Evolutionary conservation across 2,113 vertebrate species (phyloP).

Genomic region (Empidonax alnorum): DNA sequence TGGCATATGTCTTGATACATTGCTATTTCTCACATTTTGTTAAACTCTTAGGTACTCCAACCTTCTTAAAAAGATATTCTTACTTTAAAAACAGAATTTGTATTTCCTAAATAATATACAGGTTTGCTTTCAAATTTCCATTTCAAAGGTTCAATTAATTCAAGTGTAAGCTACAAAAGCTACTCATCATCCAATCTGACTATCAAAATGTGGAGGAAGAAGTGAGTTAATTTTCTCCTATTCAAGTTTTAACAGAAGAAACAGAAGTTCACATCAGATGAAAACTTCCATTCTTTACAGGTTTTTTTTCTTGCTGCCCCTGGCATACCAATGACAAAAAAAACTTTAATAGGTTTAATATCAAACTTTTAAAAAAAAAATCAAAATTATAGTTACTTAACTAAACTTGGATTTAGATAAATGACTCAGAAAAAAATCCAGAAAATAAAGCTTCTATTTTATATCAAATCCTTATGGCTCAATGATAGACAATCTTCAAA

Average conservation of each 20-base stretch:
- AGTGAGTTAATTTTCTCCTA: background rate
- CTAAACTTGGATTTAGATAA: background rate
- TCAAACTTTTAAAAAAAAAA: background rate
- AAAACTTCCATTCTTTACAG: background rate
- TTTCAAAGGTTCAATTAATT: slow-evolving; percentile 46
- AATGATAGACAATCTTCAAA: slow-evolving; percentile 2
- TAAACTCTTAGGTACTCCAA: background rate
- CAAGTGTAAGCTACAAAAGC: slow-evolving; percentile 12
- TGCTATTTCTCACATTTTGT: background rate
- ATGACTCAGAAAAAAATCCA: background rate
- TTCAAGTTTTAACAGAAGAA: slow-evolving; percentile 20
- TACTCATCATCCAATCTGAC: background rate
- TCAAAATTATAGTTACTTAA: background rate
- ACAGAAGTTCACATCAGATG: background rate
- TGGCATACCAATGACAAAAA: background rate
- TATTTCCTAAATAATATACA: slow-evolving; percentile 13
- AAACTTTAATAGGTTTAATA: background rate
- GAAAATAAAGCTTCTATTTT: background rate
- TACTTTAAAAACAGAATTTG: background rate
- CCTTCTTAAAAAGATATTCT: background rate
- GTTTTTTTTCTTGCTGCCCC: background rate
- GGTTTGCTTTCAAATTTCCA: slow-evolving; percentile 40
- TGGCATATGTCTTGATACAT: background rate
- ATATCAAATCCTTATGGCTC: background rate
- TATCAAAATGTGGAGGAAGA: background rate